Evolutionary conservation across 1,140 invertebrate species (phyloP).

Genomic region (Drosophila parabipectinata): DNA sequence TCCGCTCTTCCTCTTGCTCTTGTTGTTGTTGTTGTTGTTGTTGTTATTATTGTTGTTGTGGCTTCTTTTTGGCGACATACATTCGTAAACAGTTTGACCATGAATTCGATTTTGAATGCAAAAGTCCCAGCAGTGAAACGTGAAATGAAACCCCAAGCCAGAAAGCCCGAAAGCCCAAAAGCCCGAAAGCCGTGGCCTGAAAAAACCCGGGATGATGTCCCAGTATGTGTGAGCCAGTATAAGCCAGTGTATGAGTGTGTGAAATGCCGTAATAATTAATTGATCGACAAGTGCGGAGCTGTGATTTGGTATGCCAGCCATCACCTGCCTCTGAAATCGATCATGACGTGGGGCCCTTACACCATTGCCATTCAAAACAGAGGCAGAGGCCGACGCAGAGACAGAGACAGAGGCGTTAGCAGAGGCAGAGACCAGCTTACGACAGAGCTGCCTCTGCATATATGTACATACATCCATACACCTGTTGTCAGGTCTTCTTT

Average conservation of each 20-base stretch:
- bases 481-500: conserved; percentile 58
- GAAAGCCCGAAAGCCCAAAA: conserved; percentile 21
- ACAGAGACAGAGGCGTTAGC: background rate
- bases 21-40: conserved; percentile 12
- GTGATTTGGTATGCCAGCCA: conserved; percentile 67
- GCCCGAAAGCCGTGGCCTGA: conserved; percentile 37
- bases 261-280: conserved; percentile 80
- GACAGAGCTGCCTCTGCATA: conserved; percentile 47
- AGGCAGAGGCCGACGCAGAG: conserved; percentile 6
- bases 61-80: conserved; percentile 73
- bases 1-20: background rate
- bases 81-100: conserved; percentile 71
- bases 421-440: conserved; percentile 39
- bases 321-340: conserved; percentile 67
- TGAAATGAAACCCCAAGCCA: conserved; percentile 56
- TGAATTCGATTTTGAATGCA: conserved; percentile 80
- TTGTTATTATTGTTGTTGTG: conserved; percentile 33
- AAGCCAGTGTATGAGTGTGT: conserved; percentile 39
- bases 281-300: conserved; percentile 79
- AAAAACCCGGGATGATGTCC: conserved; percentile 50
- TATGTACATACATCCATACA: conserved; percentile 11
- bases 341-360: conserved; percentile 61
- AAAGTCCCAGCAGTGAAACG: conserved; percentile 74
- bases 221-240: background rate
- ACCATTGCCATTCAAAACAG: conserved; percentile 44